These are phyloP conservation scores for Vesta saturnalis DNA, from an alignment of 2,888 invertebrate genomes.

Conservation along the genomic window DNA sequence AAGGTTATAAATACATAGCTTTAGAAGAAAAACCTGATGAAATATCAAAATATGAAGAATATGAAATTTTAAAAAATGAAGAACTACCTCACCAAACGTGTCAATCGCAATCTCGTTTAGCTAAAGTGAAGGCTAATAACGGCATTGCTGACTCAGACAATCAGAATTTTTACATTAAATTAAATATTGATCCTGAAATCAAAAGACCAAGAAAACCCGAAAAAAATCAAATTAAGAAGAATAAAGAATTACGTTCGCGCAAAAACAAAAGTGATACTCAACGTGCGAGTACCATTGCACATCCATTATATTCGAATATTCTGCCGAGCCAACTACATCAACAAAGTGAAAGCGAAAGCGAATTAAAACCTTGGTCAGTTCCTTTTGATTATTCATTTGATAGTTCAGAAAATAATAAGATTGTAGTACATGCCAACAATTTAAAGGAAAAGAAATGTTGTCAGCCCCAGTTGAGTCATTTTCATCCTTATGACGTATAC, in stretches of 20 bases:
- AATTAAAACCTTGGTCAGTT: slow-evolving; percentile 50
- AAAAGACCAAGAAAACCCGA: neutral
- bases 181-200: neutral
- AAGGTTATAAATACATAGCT: slow-evolving; percentile 52
- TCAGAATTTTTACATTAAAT: neutral
- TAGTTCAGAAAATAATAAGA: slow-evolving; percentile 47
- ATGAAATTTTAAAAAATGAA: slow-evolving; percentile 17
- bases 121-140: neutral
- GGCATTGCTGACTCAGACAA: neutral
- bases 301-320: slow-evolving; percentile 53
- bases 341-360: slow-evolving; percentile 50
- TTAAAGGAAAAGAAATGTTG: no score
- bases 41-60: slow-evolving; percentile 45
- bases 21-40: slow-evolving; percentile 38
- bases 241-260: neutral
- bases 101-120: neutral
- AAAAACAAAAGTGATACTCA: neutral
- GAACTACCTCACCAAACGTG: no score
- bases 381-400: slow-evolving; percentile 56
- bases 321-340: slow-evolving; percentile 50
- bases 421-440: slow-evolving; percentile 1
- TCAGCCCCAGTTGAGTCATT: no score
- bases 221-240: neutral
- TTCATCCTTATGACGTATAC: no score
- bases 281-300: slow-evolving; percentile 25